phyloP scores from a whole-genome alignment of 2,113 vertebrate genomes.

The Gallinago media region DNA sequence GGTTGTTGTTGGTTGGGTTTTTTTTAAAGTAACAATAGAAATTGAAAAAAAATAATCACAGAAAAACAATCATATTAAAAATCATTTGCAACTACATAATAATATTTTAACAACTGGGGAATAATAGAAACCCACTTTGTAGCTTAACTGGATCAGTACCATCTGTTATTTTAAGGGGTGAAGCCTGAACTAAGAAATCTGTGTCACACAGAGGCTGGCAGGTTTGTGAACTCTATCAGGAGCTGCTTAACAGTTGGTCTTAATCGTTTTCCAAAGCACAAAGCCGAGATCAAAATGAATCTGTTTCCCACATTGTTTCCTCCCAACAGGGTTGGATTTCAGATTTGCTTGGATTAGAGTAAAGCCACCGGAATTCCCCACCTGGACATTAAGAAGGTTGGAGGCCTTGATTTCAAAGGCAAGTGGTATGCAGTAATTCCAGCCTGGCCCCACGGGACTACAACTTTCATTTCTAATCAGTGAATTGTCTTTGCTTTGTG shows the following conservation, averaged over 20 bases:
- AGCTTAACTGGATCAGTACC: slow-evolving; percentile 36
- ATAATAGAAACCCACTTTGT: neutral
- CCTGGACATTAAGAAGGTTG: slow-evolving; percentile 72
- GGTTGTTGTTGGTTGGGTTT: neutral
- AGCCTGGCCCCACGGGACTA: neutral
- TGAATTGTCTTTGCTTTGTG: slow-evolving; percentile 50
- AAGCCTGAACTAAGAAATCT: slow-evolving; percentile 57
- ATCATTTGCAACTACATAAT: neutral
- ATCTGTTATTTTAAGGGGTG: slow-evolving; percentile 62
- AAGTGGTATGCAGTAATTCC: slow-evolving; percentile 66
- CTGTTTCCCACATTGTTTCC: slow-evolving; percentile 78
- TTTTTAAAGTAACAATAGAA: neutral
- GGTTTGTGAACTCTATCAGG: slow-evolving; percentile 68
- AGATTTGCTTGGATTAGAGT: slow-evolving; percentile 76
- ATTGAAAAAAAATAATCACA: neutral
- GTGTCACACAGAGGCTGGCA: slow-evolving; percentile 56
- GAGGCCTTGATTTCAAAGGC: slow-evolving; percentile 73
- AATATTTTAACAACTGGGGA: slow-evolving; percentile 30
- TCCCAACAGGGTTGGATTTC: slow-evolving; percentile 75
- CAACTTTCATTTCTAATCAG: slow-evolving; percentile 66
- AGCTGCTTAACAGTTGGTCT: slow-evolving; percentile 71
- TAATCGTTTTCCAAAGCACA: slow-evolving; percentile 77
- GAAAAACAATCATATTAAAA: slow-evolving; percentile 14
- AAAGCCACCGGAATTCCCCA: slow-evolving; percentile 77
- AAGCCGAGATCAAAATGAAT: slow-evolving; percentile 73